phyloP scores from a whole-genome alignment of 2,888 invertebrate species.

The Lacanobia oleracea region DNA sequence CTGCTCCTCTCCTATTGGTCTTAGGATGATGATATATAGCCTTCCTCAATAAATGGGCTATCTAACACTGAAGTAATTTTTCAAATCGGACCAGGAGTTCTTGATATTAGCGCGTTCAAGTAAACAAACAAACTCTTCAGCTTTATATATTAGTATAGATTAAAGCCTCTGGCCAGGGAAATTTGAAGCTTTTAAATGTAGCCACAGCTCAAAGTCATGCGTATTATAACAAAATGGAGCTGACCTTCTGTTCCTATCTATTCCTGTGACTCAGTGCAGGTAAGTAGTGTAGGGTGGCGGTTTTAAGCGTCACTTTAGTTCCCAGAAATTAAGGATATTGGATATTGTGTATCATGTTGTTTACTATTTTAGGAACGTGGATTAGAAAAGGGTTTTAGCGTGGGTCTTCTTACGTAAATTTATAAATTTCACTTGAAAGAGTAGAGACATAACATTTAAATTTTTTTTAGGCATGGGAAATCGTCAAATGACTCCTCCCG shows the following conservation, averaged over 20 bases:
- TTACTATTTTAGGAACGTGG: not conserved
- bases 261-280: conserved; percentile 15
- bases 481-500: too few species aligned
- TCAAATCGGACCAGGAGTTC: too few species aligned
- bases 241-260: conserved; percentile 16
- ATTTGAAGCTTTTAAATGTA: not conserved
- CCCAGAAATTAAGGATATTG: conserved; percentile 31
- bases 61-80: too few species aligned
- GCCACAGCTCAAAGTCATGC: not conserved
- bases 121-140: too few species aligned
- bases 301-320: conserved; percentile 44
- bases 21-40: too few species aligned
- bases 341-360: conserved; percentile 35
- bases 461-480: too few species aligned
- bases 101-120: too few species aligned
- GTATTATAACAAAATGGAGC: not conserved
- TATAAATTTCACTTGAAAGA: not conserved
- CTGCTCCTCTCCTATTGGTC: too few species aligned
- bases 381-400: not conserved
- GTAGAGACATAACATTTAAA: not conserved
- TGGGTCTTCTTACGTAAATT: not conserved
- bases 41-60: too few species aligned
- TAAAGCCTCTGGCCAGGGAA: too few species aligned
- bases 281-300: conserved; percentile 28
- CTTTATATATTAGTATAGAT: too few species aligned